phyloP scores from a whole-genome alignment of 2,888 invertebrate species.

The Tetramorium bicarinatum region DNA sequence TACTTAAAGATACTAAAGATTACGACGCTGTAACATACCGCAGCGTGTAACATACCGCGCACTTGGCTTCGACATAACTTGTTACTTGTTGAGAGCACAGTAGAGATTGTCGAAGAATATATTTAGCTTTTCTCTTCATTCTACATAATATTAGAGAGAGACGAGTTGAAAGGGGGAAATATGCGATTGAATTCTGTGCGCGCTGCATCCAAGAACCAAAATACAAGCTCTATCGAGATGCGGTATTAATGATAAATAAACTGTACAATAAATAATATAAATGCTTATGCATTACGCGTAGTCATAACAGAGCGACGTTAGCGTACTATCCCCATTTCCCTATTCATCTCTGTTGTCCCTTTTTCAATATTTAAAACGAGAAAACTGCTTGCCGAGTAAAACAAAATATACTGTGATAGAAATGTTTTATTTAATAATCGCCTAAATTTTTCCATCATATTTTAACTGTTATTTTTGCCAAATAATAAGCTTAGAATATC shows the following conservation, averaged over 20 bases:
- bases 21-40: slow-evolving; percentile 68
- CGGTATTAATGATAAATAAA: slow-evolving; percentile 70
- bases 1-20: slow-evolving; percentile 70
- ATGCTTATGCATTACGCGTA: slow-evolving; percentile 65
- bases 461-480: not conserved
- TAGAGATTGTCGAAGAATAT: slow-evolving; percentile 41
- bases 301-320: slow-evolving; percentile 63
- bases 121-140: slow-evolving; percentile 25
- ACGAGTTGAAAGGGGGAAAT: not conserved
- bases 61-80: slow-evolving; percentile 65
- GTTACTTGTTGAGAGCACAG: slow-evolving; percentile 48
- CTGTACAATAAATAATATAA: slow-evolving; percentile 73
- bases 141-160: slow-evolving; percentile 16
- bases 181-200: slow-evolving; percentile 64
- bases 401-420: slow-evolving; percentile 67
- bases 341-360: slow-evolving; percentile 48
- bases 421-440: slow-evolving; percentile 61
- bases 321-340: slow-evolving; percentile 62
- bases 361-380: slow-evolving; percentile 67
- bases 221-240: slow-evolving; percentile 66
- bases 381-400: slow-evolving; percentile 67
- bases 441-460: slow-evolving; percentile 17
- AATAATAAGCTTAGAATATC: not conserved
- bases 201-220: slow-evolving; percentile 71
- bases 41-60: slow-evolving; percentile 62